Conservation (phyloP, 2,797 vertebrate genomes). For the Spizella passerina region DNA sequence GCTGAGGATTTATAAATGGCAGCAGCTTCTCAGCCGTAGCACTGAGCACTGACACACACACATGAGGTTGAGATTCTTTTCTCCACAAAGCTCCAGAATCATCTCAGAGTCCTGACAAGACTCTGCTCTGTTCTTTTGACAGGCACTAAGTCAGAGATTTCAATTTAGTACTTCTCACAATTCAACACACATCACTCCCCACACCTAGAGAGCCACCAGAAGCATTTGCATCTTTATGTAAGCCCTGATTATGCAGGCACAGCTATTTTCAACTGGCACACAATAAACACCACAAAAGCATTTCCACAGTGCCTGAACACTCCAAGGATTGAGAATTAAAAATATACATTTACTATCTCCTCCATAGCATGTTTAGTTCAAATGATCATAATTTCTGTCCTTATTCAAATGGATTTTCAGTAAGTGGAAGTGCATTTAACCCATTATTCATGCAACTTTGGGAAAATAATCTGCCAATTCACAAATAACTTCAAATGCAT, state of each 20-base stretch:
- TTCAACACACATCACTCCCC: not conserved
- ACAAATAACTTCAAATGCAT: not conserved
- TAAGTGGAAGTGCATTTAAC: not conserved
- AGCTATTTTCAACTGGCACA: conserved; percentile 2
- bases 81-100: not conserved
- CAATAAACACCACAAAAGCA: not conserved
- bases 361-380: not conserved
- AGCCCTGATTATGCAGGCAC: conserved; percentile 8
- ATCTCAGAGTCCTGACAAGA: conserved; percentile 1
- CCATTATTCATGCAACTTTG: not conserved
- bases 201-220: not conserved
- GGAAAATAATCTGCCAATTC: not conserved
- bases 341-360: not conserved
- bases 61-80: too few species aligned
- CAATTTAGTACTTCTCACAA: not conserved
- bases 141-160: not conserved
- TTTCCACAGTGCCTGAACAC: not conserved
- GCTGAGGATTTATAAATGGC: not conserved
- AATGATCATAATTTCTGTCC: not conserved
- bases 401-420: not conserved
- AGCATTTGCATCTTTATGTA: conserved; percentile 26
- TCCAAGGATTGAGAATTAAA: not conserved
- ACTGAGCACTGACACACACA: not conserved
- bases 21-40: not conserved
- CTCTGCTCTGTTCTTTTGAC: not conserved